A percentile compares a stretch with the other conserved stretches of the same genome.
phyloP scores from a whole-genome alignment of 2,797 vertebrate species.

The Sciurus carolinensis region DNA sequence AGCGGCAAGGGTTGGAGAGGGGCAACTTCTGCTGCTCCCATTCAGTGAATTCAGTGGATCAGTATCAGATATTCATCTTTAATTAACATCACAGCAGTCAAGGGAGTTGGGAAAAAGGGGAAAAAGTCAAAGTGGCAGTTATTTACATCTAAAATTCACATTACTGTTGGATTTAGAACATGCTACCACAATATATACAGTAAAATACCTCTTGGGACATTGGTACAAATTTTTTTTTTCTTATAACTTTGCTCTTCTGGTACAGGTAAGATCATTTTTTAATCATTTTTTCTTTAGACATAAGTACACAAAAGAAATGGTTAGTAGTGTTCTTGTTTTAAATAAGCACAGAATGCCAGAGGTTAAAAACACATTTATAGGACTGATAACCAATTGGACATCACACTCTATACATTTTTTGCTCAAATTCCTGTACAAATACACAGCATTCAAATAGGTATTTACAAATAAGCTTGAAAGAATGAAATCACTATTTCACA shows the following conservation, averaged over 20 bases:
- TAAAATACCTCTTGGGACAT: constrained; percentile 95
- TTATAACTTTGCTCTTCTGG: constrained; percentile 91
- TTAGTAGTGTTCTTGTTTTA: constrained; percentile 90
- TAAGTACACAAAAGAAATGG: constrained; percentile 94
- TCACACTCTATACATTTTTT: constrained; percentile 97
- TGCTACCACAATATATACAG: constrained; percentile 99
- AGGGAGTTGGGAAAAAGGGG: constrained; percentile 93
- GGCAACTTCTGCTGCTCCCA: constrained; percentile 71
- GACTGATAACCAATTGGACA: constrained; percentile 95
- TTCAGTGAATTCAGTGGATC: constrained; percentile 91
- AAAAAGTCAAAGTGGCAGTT: constrained; percentile 90
- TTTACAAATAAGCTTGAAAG: constrained; percentile 94
- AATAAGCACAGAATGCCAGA: constrained; percentile 92
- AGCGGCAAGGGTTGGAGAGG: constrained; percentile 21
- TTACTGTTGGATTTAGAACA: constrained; percentile 93
- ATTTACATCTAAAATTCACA: constrained; percentile 97
- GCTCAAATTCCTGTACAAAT: constrained; percentile 98
- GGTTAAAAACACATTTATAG: constrained; percentile 96
- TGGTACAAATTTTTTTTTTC: constrained; percentile 93
- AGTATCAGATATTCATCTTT: constrained; percentile 96
- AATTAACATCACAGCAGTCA: constrained; percentile 98
- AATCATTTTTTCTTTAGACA: constrained; percentile 91
- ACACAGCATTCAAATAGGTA: constrained; percentile 96
- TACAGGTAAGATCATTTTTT: constrained; percentile 93
- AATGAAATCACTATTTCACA: constrained; percentile 88